These are phyloP conservation scores for Chaetodon trifasciatus DNA, from an alignment of 2,797 vertebrate species.

Conservation along the genomic window DNA sequence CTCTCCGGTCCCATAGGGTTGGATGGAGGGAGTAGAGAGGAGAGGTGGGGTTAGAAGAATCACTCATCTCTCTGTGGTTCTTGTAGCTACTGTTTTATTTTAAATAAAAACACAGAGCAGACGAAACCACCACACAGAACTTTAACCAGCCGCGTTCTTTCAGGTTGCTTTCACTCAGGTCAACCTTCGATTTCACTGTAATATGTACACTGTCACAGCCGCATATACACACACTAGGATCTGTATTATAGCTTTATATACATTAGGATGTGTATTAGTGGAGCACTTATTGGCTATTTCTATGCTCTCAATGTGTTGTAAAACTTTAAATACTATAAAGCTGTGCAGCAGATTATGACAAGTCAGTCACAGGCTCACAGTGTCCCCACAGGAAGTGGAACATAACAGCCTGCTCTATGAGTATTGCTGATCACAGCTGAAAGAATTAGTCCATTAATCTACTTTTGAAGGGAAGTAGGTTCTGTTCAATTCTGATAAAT, in stretches of 20 bases:
- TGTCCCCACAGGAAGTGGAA: neutral
- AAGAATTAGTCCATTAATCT: neutral
- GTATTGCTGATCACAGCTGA: neutral
- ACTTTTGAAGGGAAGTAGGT: neutral
- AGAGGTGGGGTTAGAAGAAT: constrained; percentile 46
- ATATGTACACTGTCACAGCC: neutral
- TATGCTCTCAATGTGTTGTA: neutral
- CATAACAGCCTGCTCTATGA: neutral
- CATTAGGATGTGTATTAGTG: neutral
- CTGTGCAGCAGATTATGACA: neutral
- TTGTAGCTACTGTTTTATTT: constrained; percentile 33
- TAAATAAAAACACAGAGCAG: constrained; percentile 19
- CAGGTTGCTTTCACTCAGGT: neutral
- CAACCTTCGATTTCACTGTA: neutral
- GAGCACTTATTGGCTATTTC: neutral
- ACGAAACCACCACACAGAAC: neutral
- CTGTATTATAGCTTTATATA: neutral
- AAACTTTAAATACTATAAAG: neutral
- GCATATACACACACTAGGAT: neutral
- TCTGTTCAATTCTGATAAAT: neutral
- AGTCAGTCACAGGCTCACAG: neutral
- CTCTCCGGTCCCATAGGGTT: constrained; percentile 70
- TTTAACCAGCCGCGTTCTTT: neutral
- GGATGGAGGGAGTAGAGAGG: constrained; percentile 59
- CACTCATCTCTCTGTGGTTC: constrained; percentile 36